Evolutionary conservation across 2,113 vertebrate species (phyloP).

Genomic region (Crypturellus undulatus): DNA sequence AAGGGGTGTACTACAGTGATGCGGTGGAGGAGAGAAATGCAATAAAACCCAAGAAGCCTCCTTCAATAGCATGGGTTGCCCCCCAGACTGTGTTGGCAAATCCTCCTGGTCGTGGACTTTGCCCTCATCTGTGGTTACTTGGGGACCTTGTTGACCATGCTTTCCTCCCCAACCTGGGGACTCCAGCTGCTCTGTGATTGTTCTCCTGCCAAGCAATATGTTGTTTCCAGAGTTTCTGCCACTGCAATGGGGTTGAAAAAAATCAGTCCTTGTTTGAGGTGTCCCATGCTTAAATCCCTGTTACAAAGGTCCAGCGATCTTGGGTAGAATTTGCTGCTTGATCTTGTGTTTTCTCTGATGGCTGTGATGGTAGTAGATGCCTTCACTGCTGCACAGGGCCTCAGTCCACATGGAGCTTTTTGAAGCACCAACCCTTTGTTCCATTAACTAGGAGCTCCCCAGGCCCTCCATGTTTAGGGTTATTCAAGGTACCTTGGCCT

Average conservation of each 20-base stretch:
- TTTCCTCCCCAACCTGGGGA: accelerated
- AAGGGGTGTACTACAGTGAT: background rate
- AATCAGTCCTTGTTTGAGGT: background rate
- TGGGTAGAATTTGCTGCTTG: background rate
- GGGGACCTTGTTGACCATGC: accelerated
- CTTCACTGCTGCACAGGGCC: accelerated
- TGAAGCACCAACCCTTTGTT: background rate
- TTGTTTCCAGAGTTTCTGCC: background rate
- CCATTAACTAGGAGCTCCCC: background rate
- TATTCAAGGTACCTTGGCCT: accelerated
- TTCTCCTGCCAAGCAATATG: accelerated
- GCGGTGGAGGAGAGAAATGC: background rate
- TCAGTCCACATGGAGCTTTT: background rate
- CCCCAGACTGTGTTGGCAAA: background rate
- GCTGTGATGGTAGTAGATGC: background rate
- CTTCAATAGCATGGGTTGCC: accelerated
- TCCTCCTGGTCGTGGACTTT: background rate
- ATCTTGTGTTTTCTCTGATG: background rate
- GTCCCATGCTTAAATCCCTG: background rate
- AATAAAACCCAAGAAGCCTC: background rate
- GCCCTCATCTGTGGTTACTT: background rate
- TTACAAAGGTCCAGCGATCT: background rate
- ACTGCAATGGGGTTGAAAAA: too few relatives aligned
- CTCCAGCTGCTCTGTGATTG: accelerated
- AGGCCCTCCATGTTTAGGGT: background rate